phyloP scores from a whole-genome alignment of 2,888 invertebrate genomes.

The Saturnia pavonia region DNA sequence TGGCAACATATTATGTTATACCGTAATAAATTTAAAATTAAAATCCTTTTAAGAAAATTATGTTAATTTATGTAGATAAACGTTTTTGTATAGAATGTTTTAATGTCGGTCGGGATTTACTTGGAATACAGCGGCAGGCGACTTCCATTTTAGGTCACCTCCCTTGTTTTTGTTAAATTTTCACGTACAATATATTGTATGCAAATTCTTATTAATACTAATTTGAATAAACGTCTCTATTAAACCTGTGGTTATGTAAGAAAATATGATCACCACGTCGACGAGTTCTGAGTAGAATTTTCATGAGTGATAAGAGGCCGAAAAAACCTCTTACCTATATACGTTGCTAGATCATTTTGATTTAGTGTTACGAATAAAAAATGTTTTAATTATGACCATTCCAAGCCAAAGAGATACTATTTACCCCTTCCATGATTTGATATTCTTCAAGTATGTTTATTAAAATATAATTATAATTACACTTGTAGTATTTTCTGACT shows the following conservation, averaged over 20 bases:
- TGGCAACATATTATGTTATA: neutral
- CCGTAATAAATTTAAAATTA: slow-evolving; percentile 66
- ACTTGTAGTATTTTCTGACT: no score
- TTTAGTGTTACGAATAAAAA: no score
- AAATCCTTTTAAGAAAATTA: slow-evolving; percentile 73
- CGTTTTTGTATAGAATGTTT: slow-evolving; percentile 56
- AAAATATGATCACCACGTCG: neutral
- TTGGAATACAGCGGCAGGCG: slow-evolving; percentile 18
- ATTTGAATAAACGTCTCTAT: neutral
- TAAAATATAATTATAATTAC: no score
- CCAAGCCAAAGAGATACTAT: no score
- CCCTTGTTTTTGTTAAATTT: slow-evolving; percentile 1
- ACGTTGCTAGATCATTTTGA: neutral
- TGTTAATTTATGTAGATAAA: slow-evolving; percentile 72
- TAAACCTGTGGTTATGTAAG: neutral
- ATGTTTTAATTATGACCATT: no score
- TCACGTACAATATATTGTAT: neutral
- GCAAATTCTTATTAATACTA: neutral
- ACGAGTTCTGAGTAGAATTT: neutral
- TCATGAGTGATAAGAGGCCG: neutral
- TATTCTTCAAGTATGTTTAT: no score
- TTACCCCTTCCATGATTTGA: no score
- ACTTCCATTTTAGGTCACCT: slow-evolving; percentile 29
- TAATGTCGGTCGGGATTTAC: slow-evolving; percentile 31
- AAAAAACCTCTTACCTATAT: neutral